Evolutionary conservation across 2,888 invertebrate genomes (phyloP).

Genomic region (Sesia bembeciformis): DNA sequence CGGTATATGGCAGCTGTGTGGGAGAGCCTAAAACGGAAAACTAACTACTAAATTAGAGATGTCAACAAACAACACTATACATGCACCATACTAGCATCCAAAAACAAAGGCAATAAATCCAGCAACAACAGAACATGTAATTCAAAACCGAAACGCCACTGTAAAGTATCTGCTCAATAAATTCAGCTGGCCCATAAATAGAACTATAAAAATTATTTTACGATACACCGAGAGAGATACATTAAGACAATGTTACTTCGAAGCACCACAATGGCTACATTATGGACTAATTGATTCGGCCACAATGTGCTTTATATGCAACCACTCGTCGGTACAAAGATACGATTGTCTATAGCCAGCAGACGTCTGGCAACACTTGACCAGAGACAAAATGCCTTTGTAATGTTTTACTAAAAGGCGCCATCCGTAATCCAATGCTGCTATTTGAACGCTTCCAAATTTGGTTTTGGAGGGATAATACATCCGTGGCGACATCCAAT

Average conservation of each 20-base stretch:
- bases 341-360: slow-evolving; percentile 63
- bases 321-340: slow-evolving; percentile 53
- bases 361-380: slow-evolving; percentile 72
- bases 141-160: slow-evolving; percentile 51
- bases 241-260: slow-evolving; percentile 68
- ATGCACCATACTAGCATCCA: not conserved
- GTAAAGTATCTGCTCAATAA: slow-evolving; percentile 66
- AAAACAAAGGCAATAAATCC: slow-evolving; percentile 41
- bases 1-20: too few relatives aligned
- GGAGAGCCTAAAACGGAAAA: too few relatives aligned
- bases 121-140: slow-evolving; percentile 33
- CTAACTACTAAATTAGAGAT: too few relatives aligned
- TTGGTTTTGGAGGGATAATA: too few relatives aligned
- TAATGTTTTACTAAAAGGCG: slow-evolving; percentile 58
- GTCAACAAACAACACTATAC: too few relatives aligned
- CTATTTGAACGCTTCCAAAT: not conserved
- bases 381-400: slow-evolving; percentile 73
- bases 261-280: slow-evolving; percentile 65
- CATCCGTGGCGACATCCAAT: too few relatives aligned
- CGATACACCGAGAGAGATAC: slow-evolving; percentile 61
- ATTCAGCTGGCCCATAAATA: slow-evolving; percentile 61
- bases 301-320: slow-evolving; percentile 61
- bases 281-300: slow-evolving; percentile 69
- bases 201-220: slow-evolving; percentile 69
- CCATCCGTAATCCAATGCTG: slow-evolving; percentile 59